Percentiles rank a stretch among this genome's conserved stretches.
These are phyloP conservation scores for Eutrigla gurnardus DNA, from an alignment of 2,797 vertebrate genomes.

Conservation along the genomic window DNA sequence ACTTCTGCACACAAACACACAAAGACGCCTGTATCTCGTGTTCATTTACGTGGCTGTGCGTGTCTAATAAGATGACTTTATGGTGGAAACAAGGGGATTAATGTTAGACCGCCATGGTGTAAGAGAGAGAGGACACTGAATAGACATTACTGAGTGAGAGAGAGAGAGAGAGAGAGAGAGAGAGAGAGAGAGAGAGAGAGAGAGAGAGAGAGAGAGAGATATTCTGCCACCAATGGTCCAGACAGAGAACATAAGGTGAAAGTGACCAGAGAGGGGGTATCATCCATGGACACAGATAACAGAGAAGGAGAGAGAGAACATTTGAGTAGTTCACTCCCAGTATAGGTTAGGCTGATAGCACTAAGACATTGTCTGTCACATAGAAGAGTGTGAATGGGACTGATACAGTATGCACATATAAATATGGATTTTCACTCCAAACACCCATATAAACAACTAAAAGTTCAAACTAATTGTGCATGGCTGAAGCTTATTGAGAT, in stretches of 20 bases:
- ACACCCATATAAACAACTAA: not conserved
- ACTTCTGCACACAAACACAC: constrained; percentile 7
- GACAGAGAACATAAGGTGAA: constrained; percentile 31
- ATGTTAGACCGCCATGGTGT: not conserved
- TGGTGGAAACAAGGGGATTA: constrained; percentile 17
- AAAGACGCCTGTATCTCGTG: constrained; percentile 2
- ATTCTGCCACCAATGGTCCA: constrained; percentile 24
- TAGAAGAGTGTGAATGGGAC: not conserved
- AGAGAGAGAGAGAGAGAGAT: not conserved
- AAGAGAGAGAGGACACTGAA: constrained; percentile 11
- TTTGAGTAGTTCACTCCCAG: not conserved
- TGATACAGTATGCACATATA: not conserved
- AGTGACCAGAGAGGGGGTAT: constrained; percentile 18
- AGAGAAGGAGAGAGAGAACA: constrained; percentile 12
- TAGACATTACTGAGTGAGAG: constrained; percentile 16
- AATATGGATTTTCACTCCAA: constrained; percentile 2
- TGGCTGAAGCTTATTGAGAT: not conserved
- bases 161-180: not conserved
- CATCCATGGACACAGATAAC: constrained; percentile 37
- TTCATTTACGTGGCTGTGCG: not conserved
- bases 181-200: not conserved
- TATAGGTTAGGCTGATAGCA: constrained; percentile 4
- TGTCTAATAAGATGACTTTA: constrained; percentile 27
- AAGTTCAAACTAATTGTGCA: not conserved
- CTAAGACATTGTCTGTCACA: not conserved